Evolutionary conservation across 2,888 invertebrate species (phyloP), one percentile per base, ranked within the genome.

Genomic region (Eulithis prunata): DNA sequence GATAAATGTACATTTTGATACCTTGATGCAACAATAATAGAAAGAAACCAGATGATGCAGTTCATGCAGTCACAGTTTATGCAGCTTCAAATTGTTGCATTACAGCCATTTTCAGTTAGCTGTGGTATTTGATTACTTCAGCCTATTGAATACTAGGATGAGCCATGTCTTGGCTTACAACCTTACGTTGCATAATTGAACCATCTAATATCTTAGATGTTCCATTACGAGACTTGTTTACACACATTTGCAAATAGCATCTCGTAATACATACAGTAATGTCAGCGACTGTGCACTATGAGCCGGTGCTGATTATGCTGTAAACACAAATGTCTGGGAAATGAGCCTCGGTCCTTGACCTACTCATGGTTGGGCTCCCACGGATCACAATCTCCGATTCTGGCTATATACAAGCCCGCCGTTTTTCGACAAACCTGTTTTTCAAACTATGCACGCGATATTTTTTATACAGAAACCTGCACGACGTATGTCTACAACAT

Each of bases 261-360:
- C 62, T 66, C 63, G 69, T 65, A 71, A 71, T 58, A 54, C 11
- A 59, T 54, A n/a, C 57, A 53, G 51, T 72, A 70, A 72, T 72
- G 69, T 69, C 69, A 70, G 64, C 32, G 54, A 13, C 32, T 62
- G 53, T 54, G 68, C 61, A 47, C 47, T 71, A 64, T 54, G 41
- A 41, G 41, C 43, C 51, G 56, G 62, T 58, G 57, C 58, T 14
- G 12, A 52, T n/a, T 43, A 52, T 59, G 52, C 60, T 32, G 11
- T 43, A 47, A 49, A 56, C 56, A 62, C 51, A 28, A 62, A 71
- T 63, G 64, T 72, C 70, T 87, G 88, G 83, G 88, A 88, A 88
- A 78, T 76, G 56, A 73, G 62, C 52, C 58, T 52, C 51, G 75
- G 82, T 80, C 88, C 89, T 87, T 89, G 88, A 85, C 88, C 85